These are phyloP conservation scores for Nannoperca obscura DNA, from an alignment of 2,797 vertebrate genomes.

Conservation along the genomic window DNA sequence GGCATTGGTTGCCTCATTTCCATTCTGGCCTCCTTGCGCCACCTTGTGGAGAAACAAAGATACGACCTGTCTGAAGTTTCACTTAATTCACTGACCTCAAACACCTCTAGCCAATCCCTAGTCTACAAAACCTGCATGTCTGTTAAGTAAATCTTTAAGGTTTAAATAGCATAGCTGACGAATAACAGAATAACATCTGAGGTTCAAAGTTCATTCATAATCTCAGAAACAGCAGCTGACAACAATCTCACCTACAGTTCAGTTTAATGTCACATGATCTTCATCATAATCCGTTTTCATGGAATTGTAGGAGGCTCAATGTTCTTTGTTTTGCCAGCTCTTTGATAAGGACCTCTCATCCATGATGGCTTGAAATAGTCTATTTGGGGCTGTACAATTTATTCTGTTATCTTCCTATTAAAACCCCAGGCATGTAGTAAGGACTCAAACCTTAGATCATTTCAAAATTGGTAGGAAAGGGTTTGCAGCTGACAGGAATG, in stretches of 20 bases:
- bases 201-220: neutral
- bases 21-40: slow-evolving; percentile 31
- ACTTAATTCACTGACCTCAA: neutral
- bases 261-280: neutral
- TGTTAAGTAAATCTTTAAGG: neutral
- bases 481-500: too few relatives aligned
- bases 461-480: too few relatives aligned
- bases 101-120: neutral
- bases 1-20: neutral
- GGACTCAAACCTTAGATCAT: rapidly evolving
- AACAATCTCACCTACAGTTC: neutral
- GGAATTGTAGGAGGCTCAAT: too few relatives aligned
- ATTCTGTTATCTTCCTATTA: neutral
- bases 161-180: neutral
- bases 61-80: neutral
- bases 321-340: neutral
- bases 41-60: slow-evolving; percentile 45
- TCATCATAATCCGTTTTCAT: neutral
- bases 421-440: neutral
- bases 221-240: neutral
- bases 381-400: neutral
- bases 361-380: neutral
- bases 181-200: neutral
- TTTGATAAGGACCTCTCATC: neutral
- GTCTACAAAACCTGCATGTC: neutral